A percentile compares a stretch with the other conserved stretches of the same genome.
Evolutionary conservation across 1,140 invertebrate genomes (phyloP).

Genomic region (Drosophila equinoxialis): DNA sequence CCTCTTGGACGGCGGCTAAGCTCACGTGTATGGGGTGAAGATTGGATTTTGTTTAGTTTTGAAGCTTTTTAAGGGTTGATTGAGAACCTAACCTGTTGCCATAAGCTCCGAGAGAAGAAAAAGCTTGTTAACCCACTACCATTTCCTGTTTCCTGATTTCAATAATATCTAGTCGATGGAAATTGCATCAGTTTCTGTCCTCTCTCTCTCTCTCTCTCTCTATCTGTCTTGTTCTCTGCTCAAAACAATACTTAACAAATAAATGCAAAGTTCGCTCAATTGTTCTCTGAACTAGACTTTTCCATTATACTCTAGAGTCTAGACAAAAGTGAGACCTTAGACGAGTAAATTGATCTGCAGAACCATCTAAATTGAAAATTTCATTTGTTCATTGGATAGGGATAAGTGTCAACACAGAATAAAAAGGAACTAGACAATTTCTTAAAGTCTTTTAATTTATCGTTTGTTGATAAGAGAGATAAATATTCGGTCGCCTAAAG

Average conservation of each 20-base stretch:
- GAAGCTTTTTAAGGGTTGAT: conserved; percentile 5
- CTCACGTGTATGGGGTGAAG: background rate
- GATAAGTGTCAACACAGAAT: no score
- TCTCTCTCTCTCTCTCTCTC: background rate
- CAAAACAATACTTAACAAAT: background rate
- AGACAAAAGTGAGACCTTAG: background rate
- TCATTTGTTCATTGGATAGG: no score
- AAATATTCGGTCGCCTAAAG: no score
- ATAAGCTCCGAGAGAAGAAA: background rate
- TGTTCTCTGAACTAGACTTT: conserved; percentile 1
- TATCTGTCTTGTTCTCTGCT: background rate
- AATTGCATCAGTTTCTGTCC: conserved; percentile 6
- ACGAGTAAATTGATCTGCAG: background rate
- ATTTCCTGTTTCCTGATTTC: conserved; percentile 9
- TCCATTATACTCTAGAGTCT: background rate
- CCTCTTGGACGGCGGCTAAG: conserved; percentile 22
- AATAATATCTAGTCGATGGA: background rate
- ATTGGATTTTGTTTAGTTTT: conserved; percentile 9
- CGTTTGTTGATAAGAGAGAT: no score
- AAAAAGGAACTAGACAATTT: no score
- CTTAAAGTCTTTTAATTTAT: no score
- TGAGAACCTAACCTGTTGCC: conserved; percentile 12
- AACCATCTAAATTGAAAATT: no score
- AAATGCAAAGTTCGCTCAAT: background rate
- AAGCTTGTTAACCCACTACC: background rate